Base-by-base conservation (phyloP, 2,797 vertebrate species). In the Phylloscopus collybita region DNA sequence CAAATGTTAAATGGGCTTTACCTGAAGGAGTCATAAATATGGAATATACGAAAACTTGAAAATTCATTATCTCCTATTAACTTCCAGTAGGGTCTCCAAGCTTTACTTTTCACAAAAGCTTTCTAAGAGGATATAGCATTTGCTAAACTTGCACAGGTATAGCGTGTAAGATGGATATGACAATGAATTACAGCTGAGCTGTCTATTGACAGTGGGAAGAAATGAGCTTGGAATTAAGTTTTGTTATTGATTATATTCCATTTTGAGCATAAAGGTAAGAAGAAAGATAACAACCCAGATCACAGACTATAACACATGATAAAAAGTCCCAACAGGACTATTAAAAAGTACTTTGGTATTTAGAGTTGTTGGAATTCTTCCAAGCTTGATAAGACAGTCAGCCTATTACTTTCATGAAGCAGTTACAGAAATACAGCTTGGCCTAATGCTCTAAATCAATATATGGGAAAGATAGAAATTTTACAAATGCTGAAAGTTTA, bases 351-450 rank as follows among this genome's bases (percentile, higher is more conserved):
- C 79, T 93, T 96, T 38, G 65, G 50, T 95, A 91, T 94, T 97
- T 96, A 66, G 92, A 95, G 87, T 86, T 34, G 34, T 38, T 97
- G 92, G 60, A 90, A 67, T 95, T 80, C 82, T 84, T 97, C 96
- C 97, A 97, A 96, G 72, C 70, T 86, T 36, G 11, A 42, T 95
- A 80, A 86, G 82, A 95, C 66, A 67, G 34, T 81, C 80, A 91
- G 80, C 61, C 93, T 90, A 90, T 92, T 87, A 90, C 73, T 70
- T 96, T 56, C 59, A 82, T 47, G 59, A 94, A 87, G 79, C 78
- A 78, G 80, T 79, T 93, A 93, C 29, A 67, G 93, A 95, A 94
- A 96, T 90, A 95, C 10, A 92, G 79, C 60, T 92, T 96, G 90
- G 94, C 80, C 76, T 87, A 49, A 72, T 56, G 72, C 34, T 60